phyloP scores from a whole-genome alignment of 2,113 vertebrate genomes.

The Percopsis transmontana region DNA sequence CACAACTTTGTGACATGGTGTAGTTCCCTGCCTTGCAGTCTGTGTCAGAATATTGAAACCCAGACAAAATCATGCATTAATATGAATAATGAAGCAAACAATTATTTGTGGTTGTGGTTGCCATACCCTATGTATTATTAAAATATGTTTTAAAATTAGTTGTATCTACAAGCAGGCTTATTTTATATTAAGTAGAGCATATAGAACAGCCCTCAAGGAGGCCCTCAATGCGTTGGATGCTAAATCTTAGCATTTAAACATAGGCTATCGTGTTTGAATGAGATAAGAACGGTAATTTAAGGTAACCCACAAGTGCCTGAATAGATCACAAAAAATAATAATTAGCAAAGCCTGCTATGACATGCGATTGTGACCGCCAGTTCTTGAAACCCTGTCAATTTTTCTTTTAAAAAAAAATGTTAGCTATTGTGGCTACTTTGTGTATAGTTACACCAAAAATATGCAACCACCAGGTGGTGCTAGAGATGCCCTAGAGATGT shows the following conservation, averaged over 20 bases:
- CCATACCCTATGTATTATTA: neutral
- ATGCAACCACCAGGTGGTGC: constrained; percentile 27
- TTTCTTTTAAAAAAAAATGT: too few species aligned
- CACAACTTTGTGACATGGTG: neutral
- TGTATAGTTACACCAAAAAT: constrained; percentile 24
- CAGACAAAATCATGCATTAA: too few species aligned
- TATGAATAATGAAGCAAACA: constrained; percentile 17
- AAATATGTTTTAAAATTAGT: neutral
- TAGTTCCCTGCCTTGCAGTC: neutral
- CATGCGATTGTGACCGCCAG: too few species aligned
- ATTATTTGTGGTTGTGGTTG: neutral
- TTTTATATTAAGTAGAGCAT: constrained; percentile 1
- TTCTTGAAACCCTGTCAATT: too few species aligned
- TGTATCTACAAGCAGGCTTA: neutral
- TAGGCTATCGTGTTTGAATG: constrained; percentile 2
- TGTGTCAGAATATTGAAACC: neutral
- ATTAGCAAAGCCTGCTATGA: too few species aligned
- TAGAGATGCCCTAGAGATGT: too few species aligned
- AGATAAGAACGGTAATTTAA: constrained; percentile 15
- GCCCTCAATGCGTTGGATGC: too few species aligned
- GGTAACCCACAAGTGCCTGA: neutral
- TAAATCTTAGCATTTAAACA: too few species aligned
- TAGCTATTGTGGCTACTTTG: neutral
- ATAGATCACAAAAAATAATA: constrained; percentile 22
- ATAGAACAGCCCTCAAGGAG: too few species aligned